A percentile compares a stretch with the other conserved stretches of the same genome.
These are phyloP conservation scores for Anguilla obscura DNA, from an alignment of 2,797 vertebrate genomes.

Conservation along the genomic window DNA sequence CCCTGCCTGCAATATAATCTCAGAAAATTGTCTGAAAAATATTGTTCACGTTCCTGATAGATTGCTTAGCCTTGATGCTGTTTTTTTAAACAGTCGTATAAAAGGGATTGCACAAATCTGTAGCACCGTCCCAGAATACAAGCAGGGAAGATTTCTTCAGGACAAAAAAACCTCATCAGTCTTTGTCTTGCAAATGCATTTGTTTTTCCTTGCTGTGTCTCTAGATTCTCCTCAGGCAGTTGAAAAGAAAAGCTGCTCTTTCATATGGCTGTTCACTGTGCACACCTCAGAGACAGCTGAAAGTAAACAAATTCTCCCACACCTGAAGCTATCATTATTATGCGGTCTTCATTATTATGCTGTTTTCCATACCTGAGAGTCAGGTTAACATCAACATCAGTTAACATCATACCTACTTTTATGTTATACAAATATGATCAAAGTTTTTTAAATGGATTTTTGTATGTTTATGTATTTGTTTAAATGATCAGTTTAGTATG, in stretches of 20 bases:
- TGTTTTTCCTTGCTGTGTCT: constrained; percentile 21
- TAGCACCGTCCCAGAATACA: not conserved
- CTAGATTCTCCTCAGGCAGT: constrained; percentile 12
- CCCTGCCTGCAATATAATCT: not conserved
- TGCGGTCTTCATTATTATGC: not conserved
- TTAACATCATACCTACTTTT: not conserved
- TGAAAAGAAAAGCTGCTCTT: constrained; percentile 8
- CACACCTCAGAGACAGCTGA: constrained; percentile 20
- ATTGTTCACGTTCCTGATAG: not conserved
- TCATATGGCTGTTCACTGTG: constrained; percentile 9
- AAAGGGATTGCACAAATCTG: not conserved
- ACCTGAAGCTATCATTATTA: constrained; percentile 8
- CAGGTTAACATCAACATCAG: not conserved
- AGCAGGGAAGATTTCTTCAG: not conserved
- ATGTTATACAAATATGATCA: not conserved
- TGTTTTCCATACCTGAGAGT: not conserved
- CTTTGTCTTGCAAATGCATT: constrained; percentile 25
- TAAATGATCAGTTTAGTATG: not conserved
- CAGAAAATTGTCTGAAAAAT: not conserved
- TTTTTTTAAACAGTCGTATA: not conserved
- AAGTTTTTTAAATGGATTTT: not conserved
- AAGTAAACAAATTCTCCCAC: not conserved
- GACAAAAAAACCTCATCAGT: constrained; percentile 22
- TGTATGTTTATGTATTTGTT: not conserved
- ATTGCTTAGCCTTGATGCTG: not conserved